Conservation (phyloP, 2,113 vertebrate genomes). For the Speoplatyrhinus poulsoni region DNA sequence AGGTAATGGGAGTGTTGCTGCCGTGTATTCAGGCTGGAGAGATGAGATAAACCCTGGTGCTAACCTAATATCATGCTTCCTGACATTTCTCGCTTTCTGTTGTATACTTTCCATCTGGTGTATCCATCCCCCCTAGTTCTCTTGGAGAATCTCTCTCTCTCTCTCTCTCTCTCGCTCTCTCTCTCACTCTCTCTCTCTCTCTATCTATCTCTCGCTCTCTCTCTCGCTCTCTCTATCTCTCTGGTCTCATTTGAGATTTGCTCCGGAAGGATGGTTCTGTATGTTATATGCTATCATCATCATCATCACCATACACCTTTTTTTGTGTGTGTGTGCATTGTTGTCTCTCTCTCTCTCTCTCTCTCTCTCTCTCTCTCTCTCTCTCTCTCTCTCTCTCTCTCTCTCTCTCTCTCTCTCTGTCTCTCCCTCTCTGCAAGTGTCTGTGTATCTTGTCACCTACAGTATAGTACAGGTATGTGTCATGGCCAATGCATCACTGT, state of each 20-base stretch:
- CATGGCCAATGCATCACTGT: constrained; percentile 1
- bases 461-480: constrained; percentile 11
- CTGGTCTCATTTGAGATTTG: constrained; percentile 43
- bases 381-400: neutral
- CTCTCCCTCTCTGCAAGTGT: neutral
- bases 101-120: neutral
- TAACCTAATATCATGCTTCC: constrained; percentile 64
- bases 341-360: neutral
- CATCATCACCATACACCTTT: neutral
- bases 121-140: neutral
- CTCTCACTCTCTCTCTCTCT: too few relatives aligned
- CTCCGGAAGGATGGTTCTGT: constrained; percentile 7
- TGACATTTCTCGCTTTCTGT: neutral
- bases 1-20: constrained; percentile 15
- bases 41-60: constrained; percentile 47
- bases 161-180: too few relatives aligned
- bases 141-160: neutral
- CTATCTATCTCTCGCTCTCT: too few relatives aligned
- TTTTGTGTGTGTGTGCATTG: neutral
- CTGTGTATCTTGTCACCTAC: neutral
- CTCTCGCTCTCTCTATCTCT: neutral
- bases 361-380: neutral
- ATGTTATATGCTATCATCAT: neutral
- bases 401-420: neutral
- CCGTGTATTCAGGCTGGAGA: constrained; percentile 45